phyloP scores from a whole-genome alignment of 2,888 invertebrate species.

The Bellardia bayeri region DNA sequence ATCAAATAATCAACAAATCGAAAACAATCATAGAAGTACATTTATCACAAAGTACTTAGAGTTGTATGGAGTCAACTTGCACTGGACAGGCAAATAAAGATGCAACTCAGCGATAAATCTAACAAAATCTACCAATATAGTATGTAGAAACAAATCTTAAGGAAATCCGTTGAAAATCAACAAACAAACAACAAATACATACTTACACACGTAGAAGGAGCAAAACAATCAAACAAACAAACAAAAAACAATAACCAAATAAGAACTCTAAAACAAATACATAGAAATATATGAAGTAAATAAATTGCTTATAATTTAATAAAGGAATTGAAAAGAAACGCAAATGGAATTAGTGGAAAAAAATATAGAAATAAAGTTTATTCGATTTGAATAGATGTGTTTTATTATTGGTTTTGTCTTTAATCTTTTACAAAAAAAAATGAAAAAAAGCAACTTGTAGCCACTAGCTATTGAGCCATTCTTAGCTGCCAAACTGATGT shows the following conservation, averaged over 20 bases:
- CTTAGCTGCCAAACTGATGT: neutral
- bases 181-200: neutral
- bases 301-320: slow-evolving; percentile 70
- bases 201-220: slow-evolving; percentile 15
- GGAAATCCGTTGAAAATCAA: slow-evolving; percentile 38
- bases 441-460: too few relatives aligned
- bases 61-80: slow-evolving; percentile 31
- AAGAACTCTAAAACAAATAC: neutral
- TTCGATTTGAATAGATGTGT: slow-evolving; percentile 32
- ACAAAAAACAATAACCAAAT: slow-evolving; percentile 62
- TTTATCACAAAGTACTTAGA: slow-evolving; percentile 59
- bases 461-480: neutral
- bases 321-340: slow-evolving; percentile 50
- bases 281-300: slow-evolving; percentile 7
- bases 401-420: slow-evolving; percentile 44
- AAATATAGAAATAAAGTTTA: slow-evolving; percentile 18
- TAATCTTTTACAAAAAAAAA: neutral
- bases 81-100: slow-evolving; percentile 65
- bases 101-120: slow-evolving; percentile 67
- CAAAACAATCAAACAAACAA: slow-evolving; percentile 48
- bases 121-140: neutral
- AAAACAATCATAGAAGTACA: slow-evolving; percentile 70
- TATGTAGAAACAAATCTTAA: slow-evolving; percentile 25
- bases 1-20: slow-evolving; percentile 69
- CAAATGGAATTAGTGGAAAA: slow-evolving; percentile 30